Conservation (phyloP, 2,113 vertebrate species). For the Nettapus auritus region DNA sequence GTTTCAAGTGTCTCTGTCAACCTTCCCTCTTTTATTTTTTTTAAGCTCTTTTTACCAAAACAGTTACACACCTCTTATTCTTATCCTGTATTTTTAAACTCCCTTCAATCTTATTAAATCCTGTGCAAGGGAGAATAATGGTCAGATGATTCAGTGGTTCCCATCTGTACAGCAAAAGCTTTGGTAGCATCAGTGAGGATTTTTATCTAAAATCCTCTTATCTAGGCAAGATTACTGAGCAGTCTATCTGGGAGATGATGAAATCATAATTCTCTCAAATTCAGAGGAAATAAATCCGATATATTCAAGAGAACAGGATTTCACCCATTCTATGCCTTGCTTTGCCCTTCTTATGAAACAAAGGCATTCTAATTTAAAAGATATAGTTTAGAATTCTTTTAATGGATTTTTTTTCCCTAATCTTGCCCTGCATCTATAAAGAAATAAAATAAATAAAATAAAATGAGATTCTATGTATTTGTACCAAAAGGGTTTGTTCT, state of each 20-base stretch:
- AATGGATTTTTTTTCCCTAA: neutral
- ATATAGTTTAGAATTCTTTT: neutral
- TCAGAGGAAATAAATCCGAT: neutral
- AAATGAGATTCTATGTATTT: neutral
- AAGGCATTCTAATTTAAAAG: neutral
- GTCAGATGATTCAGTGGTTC: neutral
- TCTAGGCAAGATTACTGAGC: neutral
- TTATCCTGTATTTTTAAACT: slow-evolving; percentile 11
- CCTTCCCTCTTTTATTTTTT: neutral
- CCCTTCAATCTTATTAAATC: slow-evolving; percentile 31
- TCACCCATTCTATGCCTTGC: neutral
- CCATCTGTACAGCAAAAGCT: slow-evolving; percentile 11
- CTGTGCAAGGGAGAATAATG: neutral
- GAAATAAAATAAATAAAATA: neutral
- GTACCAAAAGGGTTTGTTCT: neutral
- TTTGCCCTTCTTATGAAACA: neutral
- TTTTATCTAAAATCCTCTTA: slow-evolving; percentile 27
- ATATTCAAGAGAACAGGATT: neutral
- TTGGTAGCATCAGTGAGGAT: neutral
- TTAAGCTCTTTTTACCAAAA: slow-evolving; percentile 5
- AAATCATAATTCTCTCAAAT: neutral
- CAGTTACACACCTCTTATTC: neutral
- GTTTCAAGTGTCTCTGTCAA: neutral
- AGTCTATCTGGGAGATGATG: neutral
- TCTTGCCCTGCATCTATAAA: neutral